Conservation (phyloP, 2,797 vertebrate genomes). For the Siniperca undulata region DNA sequence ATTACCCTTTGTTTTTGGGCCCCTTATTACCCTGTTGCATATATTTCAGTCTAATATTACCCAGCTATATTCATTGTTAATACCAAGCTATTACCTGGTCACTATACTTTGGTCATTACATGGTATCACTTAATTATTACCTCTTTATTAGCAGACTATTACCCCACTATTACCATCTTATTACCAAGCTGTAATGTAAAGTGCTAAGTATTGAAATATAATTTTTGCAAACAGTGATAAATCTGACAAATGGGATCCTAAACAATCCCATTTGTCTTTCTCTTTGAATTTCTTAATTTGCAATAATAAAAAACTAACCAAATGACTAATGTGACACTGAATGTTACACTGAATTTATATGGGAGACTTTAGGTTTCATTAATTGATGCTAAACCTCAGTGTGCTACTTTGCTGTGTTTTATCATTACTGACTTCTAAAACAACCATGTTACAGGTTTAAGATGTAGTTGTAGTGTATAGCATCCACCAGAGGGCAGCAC, state of each 20-base stretch:
- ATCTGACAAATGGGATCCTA: not conserved
- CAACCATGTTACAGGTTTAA: not conserved
- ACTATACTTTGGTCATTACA: too few relatives aligned
- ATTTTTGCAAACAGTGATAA: not conserved
- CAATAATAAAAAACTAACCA: not conserved
- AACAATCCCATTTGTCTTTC: not conserved
- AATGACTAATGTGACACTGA: not conserved
- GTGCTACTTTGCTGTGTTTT: not conserved
- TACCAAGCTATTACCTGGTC: too few relatives aligned
- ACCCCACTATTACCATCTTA: too few relatives aligned
- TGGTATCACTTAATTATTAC: too few relatives aligned
- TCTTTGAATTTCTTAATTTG: not conserved
- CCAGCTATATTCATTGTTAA: too few relatives aligned
- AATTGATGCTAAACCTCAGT: not conserved
- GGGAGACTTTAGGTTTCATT: not conserved
- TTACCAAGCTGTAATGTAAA: too few relatives aligned
- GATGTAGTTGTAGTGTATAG: not conserved
- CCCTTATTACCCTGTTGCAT: too few relatives aligned
- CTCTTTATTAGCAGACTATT: too few relatives aligned
- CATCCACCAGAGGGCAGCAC: slow-evolving; percentile 69
- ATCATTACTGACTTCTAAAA: not conserved
- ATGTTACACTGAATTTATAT: not conserved
- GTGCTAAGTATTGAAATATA: slow-evolving; percentile 11
- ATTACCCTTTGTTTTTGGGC: too few relatives aligned
- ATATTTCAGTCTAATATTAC: too few relatives aligned